Percentiles rank a stretch among this genome's conserved stretches.
These are phyloP conservation scores for Hylaeus anthracinus DNA, from an alignment of 1,140 invertebrate species.

Conservation along the genomic window DNA sequence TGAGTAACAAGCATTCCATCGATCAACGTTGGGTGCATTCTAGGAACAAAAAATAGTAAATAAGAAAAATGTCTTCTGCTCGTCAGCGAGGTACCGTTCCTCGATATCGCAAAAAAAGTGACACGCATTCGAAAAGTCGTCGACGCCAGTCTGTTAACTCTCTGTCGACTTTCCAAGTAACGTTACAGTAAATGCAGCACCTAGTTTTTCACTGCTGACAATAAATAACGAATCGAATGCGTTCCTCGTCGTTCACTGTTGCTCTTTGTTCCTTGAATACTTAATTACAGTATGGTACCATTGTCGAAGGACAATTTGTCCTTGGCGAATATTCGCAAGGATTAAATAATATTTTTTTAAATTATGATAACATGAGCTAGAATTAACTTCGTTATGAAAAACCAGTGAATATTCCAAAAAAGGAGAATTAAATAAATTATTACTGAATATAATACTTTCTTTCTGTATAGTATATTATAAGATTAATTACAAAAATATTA, in stretches of 20 bases:
- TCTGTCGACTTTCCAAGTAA: conserved; percentile 24
- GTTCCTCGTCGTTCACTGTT: not conserved
- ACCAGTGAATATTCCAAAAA: no score
- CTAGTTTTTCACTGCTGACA: not conserved
- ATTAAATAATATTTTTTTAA: no score
- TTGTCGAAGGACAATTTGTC: not conserved
- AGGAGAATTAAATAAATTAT: no score
- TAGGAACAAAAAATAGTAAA: not conserved
- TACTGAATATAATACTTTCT: no score
- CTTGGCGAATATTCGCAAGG: not conserved
- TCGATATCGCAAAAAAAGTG: conserved; percentile 53
- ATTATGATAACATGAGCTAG: no score
- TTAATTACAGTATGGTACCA: not conserved
- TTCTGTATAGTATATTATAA: no score
- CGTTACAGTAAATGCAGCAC: not conserved
- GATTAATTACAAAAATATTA: no score
- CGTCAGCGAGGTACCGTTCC: conserved; percentile 52
- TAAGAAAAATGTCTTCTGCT: conserved; percentile 30
- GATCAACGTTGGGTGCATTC: not conserved
- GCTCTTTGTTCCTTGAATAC: not conserved
- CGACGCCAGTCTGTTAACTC: not conserved
- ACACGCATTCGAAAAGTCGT: conserved; percentile 57
- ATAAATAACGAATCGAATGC: not conserved
- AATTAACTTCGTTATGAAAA: no score
- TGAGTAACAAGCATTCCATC: not conserved